These are phyloP conservation scores for Noctua pronuba DNA, from an alignment of 2,888 invertebrate species.

Conservation along the genomic window DNA sequence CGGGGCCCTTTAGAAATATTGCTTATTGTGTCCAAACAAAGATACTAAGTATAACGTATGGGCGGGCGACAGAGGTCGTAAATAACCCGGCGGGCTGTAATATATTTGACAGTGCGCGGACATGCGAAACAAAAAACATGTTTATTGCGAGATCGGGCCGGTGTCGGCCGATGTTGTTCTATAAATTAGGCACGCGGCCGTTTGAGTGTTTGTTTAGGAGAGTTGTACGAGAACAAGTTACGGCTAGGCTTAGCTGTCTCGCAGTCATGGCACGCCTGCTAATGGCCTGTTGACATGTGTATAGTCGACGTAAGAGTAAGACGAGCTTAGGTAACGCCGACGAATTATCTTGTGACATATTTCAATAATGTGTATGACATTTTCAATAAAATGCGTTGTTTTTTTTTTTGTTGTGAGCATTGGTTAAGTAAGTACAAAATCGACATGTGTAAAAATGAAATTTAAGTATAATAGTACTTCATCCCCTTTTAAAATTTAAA, in stretches of 20 bases:
- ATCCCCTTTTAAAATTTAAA: conserved; percentile 19
- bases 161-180: conserved; percentile 73
- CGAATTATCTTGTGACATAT: conserved; percentile 34
- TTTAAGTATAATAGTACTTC: conserved; percentile 1
- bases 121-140: conserved; percentile 90
- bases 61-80: conserved; percentile 90
- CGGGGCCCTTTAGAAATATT: conserved; percentile 89
- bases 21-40: conserved; percentile 91
- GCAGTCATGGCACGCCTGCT: conserved; percentile 63
- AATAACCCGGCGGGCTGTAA: conserved; percentile 90
- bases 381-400: not conserved
- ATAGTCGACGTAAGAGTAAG: conserved; percentile 30
- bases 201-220: conserved; percentile 84
- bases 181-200: conserved; percentile 82
- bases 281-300: conserved; percentile 68
- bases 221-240: conserved; percentile 65
- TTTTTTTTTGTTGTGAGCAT: not conserved
- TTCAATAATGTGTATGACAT: not conserved
- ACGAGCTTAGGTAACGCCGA: conserved; percentile 14
- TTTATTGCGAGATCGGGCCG: conserved; percentile 87
- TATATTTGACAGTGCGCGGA: conserved; percentile 91
- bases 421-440: not conserved
- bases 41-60: conserved; percentile 91
- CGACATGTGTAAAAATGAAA: conserved; percentile 5
- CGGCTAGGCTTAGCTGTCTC: conserved; percentile 62